phyloP scores from a whole-genome alignment of 1,140 invertebrate genomes.

The Diprion similis region DNA sequence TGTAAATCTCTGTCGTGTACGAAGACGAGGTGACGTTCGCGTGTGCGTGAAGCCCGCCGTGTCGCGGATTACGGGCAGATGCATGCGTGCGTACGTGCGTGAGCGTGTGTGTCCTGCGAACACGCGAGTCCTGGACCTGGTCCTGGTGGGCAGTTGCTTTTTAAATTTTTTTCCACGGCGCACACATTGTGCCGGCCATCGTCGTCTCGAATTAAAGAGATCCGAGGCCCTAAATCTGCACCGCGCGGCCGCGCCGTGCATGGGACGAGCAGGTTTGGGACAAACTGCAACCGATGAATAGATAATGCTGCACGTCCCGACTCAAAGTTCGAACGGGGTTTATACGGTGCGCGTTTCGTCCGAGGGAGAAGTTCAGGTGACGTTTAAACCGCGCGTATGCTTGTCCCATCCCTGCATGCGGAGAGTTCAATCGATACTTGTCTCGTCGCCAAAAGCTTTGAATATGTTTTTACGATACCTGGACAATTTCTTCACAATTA shows the following conservation, averaged over 20 bases:
- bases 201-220: neutral
- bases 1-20: neutral
- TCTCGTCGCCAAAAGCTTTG: too few relatives aligned
- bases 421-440: too few relatives aligned
- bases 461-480: too few relatives aligned
- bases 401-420: too few relatives aligned
- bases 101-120: neutral
- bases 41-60: neutral
- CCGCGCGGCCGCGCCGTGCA: neutral
- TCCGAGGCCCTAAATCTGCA: slow-evolving; percentile 3
- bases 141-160: too few relatives aligned
- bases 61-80: slow-evolving; percentile 13
- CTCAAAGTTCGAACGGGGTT: too few relatives aligned
- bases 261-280: neutral
- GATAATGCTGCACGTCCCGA: neutral
- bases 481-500: too few relatives aligned
- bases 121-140: neutral
- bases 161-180: too few relatives aligned
- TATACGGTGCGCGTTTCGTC: too few relatives aligned
- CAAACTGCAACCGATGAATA: neutral
- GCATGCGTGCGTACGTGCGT: neutral
- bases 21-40: neutral
- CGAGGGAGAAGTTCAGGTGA: too few relatives aligned
- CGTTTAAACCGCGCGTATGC: too few relatives aligned
- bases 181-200: neutral